Base-by-base conservation (phyloP, 1,140 invertebrate genomes). In the Drosophila oshimai region DNA sequence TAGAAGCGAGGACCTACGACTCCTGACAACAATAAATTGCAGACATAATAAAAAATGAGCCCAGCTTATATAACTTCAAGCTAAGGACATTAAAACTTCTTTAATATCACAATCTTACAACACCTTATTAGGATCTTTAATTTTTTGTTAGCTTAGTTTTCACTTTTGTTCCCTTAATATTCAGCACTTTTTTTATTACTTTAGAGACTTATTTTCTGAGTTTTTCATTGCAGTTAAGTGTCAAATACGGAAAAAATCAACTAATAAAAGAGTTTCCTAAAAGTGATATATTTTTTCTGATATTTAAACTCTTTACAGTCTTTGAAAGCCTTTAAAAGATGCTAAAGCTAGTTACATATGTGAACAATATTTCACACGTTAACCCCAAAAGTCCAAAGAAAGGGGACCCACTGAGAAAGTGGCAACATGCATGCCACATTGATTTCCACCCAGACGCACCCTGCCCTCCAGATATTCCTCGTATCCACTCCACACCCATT, bases 361-460 rank as follows among this genome's bases (percentile, higher is more conserved):
- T 20, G 44, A 49, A n/a, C 49, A 65, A 50, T 65, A 65, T 57
- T 65, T 65, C 60, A 72, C 44, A 74, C 49, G 49, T 29, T 26
- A 72, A 45, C 67, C 50, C n/a, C 69, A 57, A 53, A 46, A 33
- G 31, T 17, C n/a, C 39, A n/a, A 28, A 31, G 36, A 12, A 6
- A 7, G 26, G 9, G 46, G 7, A 24, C n/a, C 6, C 22, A 12
- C n/a, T n/a, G 33, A 18, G 2, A 28, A 42, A 22, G 41, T 44
- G 24, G 33, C 28, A 74, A 70, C 47, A 46, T 46, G 60, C 71
- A n/a, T n/a, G n/a, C n/a, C n/a, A n/a, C n/a, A 74, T 74, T 74
- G 71, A 74, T 74, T 74, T 67, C 50, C 57, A 24, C 42, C 44
- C 36, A 58, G 54, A 51, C 18, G 62, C 26, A 33, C 20, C 33